Evolutionary conservation across 2,797 vertebrate genomes (phyloP), one percentile per base, ranked within the genome.

Genomic region (Ceyx erithaca): DNA sequence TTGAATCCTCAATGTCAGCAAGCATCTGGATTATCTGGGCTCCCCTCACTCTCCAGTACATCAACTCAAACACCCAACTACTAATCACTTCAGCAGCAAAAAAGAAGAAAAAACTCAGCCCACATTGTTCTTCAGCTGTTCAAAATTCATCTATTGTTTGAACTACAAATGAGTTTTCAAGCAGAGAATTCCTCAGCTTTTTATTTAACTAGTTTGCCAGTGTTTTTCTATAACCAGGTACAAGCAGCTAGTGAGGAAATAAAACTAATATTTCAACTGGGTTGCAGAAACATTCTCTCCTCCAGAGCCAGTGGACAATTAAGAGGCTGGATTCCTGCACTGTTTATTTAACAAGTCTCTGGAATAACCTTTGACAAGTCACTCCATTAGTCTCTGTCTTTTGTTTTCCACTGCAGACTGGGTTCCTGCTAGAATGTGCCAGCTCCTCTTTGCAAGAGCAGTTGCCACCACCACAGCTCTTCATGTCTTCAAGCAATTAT

Each of bases 361-460:
- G 72, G 43, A 89, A 91, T 85, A 78, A 85, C 66, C 70, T 93
- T 85, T 76, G 89, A 41, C 82, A 87, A 85, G 66, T 73, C 77
- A 85, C 48, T 89, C 76, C 51, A 84, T 84, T 80, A 79, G 59
- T 33, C 23, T 85, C 55, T 64, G 67, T 22, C 43, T 94, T 57
- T 57, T 90, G 81, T 81, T 95, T 90, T 80, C 91, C 92, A 79
- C 11, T 58, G 37, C 72, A 92, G 79, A 90, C 10, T 49, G 46
- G 19, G 49, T 87, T 93, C 92, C 93, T 87, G 82, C 62, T 75
- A 72, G 48, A 62, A 89, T n/a, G 14, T 6, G 30, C 40, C 62
- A 91, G 58, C 43, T 87, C 26, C 40, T 48, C 35, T 90, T 35
- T 52, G 66, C 37, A 73, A 80, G 54, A 62, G 78, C 1, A 3